Percentiles rank a stretch among this genome's conserved stretches.
These are phyloP conservation scores for Tricholauxania praeusta DNA, from an alignment of 2,888 invertebrate genomes.

Conservation along the genomic window DNA sequence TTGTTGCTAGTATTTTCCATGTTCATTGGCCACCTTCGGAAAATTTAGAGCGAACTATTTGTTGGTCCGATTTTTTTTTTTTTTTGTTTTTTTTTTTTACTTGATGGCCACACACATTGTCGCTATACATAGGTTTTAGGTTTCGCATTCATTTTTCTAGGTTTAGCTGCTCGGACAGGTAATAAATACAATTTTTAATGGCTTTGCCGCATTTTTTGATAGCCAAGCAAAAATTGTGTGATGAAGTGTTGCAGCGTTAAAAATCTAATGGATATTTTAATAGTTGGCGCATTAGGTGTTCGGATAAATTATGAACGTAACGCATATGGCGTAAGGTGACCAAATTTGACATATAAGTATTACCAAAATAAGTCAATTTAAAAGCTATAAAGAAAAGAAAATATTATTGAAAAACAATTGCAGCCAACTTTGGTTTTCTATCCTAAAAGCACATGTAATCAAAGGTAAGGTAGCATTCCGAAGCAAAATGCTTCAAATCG, in stretches of 20 bases:
- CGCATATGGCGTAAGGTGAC: neutral
- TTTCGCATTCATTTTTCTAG: constrained; percentile 43
- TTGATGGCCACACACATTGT: constrained; percentile 24
- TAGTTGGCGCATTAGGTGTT: constrained; percentile 37
- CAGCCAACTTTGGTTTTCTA: no score
- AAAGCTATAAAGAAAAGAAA: no score
- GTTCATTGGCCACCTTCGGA: constrained; percentile 44
- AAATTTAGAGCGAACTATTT: constrained; percentile 46
- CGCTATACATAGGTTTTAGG: constrained; percentile 18
- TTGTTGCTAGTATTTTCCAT: constrained; percentile 29
- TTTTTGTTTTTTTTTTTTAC: constrained; percentile 37
- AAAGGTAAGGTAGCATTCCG: no score
- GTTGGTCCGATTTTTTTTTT: constrained; percentile 24
- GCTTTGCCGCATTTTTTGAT: constrained; percentile 56
- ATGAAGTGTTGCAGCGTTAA: constrained; percentile 37
- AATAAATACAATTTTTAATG: constrained; percentile 60
- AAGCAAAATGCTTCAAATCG: no score
- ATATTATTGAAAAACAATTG: no score
- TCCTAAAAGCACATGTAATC: no score
- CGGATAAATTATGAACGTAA: constrained; percentile 22
- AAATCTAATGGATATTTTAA: constrained; percentile 42
- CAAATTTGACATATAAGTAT: no score
- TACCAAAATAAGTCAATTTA: no score
- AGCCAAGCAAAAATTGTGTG: constrained; percentile 44
- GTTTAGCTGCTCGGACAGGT: constrained; percentile 47